Evolutionary conservation across 2,113 vertebrate species (phyloP), one percentile per base, ranked within the genome.

Genomic region (Dromas ardeola): DNA sequence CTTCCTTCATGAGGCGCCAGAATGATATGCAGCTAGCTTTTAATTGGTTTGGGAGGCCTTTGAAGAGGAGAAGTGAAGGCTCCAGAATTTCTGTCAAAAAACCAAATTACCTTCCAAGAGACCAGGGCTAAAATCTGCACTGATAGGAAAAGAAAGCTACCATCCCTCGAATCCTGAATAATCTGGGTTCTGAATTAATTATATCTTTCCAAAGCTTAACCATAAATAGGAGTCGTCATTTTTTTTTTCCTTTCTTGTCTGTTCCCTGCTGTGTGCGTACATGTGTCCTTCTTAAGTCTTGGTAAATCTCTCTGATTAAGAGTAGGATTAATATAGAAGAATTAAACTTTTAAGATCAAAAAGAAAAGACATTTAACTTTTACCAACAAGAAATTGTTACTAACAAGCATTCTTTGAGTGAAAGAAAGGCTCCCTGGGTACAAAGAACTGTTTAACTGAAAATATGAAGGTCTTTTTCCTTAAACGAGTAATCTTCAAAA

Each of bases 291-390:
- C 81, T 95, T 91, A 96, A 96, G 66, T 85, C 95, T 79, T 67
- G 47, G 81, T 80, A 95, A 97, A 95, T 76, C 89, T 95, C 84
- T 94, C 73, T 96, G 91, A 96, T 96, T 97, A 96, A 91, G 81
- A 85, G 62, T 86, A 89, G 78, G 95, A 94, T 97, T 97, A 97
- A 96, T 87, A 94, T 21, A 76, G 49, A 91, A 95, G 87, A 95
- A 95, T 95, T 95, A 96, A 94, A 97, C 69, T 72, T 96, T 93
- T 85, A 94, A 96, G 87, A 96, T 95, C 73, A 94, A 95, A 94
- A 91, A 87, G 56, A 82, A 94, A 94, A 92, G 47, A 55, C 45
- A 61, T 94, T 96, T 95, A 94, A 91, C 73, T 94, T 94, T 93
- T 85, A 81, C 89, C 84, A 95, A 76, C 29, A 91, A 81, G 65